Percentiles rank a stretch among this genome's conserved stretches.
Evolutionary conservation across 2,888 invertebrate genomes (phyloP).

Genomic region (Pollenia angustigena): DNA sequence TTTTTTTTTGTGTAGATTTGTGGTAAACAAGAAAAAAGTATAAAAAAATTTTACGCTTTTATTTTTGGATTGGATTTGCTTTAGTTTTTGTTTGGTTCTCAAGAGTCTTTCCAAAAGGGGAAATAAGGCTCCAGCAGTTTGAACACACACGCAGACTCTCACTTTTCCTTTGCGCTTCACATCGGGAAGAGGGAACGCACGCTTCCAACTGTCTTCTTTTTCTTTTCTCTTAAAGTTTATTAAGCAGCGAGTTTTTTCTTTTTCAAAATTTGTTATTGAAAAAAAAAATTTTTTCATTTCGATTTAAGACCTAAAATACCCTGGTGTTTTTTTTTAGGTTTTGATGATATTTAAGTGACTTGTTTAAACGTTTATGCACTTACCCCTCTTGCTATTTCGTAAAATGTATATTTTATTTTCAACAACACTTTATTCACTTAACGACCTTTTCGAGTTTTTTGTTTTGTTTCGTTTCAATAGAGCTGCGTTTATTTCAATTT

Average conservation of each 20-base stretch:
- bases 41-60: constrained; percentile 71
- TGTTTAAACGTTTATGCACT: constrained; percentile 72
- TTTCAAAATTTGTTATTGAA: constrained; percentile 37
- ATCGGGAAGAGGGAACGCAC: constrained; percentile 28
- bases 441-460: constrained; percentile 35
- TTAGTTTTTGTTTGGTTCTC: constrained; percentile 38
- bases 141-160: constrained; percentile 31
- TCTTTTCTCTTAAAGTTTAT: constrained; percentile 47
- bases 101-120: constrained; percentile 58
- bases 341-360: constrained; percentile 57
- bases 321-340: constrained; percentile 35
- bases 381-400: constrained; percentile 70
- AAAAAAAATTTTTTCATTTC: constrained; percentile 44
- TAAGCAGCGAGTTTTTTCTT: constrained; percentile 56
- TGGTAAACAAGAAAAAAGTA: constrained; percentile 52
- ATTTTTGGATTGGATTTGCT: constrained; percentile 3
- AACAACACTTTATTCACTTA: constrained; percentile 70
- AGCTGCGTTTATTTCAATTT: constrained; percentile 51
- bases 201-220: constrained; percentile 61
- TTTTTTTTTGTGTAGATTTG: constrained; percentile 65
- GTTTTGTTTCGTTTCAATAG: constrained; percentile 3
- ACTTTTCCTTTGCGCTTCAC: constrained; percentile 51
- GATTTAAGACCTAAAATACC: constrained; percentile 44
- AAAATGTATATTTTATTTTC: constrained; percentile 46
- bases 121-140: constrained; percentile 57